Evolutionary conservation across 2,888 invertebrate species (phyloP).

Genomic region (Actias luna): DNA sequence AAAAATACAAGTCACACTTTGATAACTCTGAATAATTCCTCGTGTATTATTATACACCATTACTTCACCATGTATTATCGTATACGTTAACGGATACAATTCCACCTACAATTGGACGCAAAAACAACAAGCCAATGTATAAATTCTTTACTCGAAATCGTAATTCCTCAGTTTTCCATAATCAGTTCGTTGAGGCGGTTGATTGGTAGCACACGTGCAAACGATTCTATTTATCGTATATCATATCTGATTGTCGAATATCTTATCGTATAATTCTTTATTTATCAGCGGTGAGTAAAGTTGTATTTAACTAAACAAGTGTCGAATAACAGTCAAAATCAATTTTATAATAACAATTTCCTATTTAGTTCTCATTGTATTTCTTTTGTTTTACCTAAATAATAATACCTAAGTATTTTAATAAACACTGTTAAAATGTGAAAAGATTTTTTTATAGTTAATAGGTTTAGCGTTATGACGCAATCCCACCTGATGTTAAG

Average conservation of each 20-base stretch:
- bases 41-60: neutral
- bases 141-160: neutral
- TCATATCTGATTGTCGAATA: neutral
- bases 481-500: too few species aligned
- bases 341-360: too few species aligned
- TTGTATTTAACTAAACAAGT: neutral
- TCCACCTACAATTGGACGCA: neutral
- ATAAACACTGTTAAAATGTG: too few species aligned
- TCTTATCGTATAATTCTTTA: neutral
- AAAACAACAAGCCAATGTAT: neutral
- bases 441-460: too few species aligned
- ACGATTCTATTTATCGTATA: neutral
- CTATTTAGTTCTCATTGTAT: too few species aligned
- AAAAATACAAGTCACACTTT: neutral
- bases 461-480: too few species aligned
- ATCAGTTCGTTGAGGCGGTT: neutral
- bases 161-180: neutral
- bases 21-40: neutral
- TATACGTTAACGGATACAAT: neutral
- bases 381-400: too few species aligned
- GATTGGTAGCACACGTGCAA: neutral
- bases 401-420: too few species aligned
- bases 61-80: neutral
- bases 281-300: neutral
- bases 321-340: neutral